Evolutionary conservation across 2,797 vertebrate genomes (phyloP), one percentile per base, ranked within the genome.

Genomic region (Kryptopterus vitreolus): DNA sequence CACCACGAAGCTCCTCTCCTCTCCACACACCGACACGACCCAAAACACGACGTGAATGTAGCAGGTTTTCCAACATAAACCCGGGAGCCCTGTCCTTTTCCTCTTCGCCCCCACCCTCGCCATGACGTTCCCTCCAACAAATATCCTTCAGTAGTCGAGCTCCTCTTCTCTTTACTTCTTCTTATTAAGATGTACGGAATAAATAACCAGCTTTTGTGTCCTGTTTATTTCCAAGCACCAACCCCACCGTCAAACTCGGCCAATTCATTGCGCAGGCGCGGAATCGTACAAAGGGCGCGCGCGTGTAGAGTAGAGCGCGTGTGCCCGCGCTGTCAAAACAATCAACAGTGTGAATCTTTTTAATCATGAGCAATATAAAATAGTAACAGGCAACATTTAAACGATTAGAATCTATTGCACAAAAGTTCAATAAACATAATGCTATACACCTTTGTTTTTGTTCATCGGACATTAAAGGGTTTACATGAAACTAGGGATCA

Each of bases 1-100:
- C 70, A 94, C 93, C 2, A 94, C 92, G 84, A 93, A 90, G 78
- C 92, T 93, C 89, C 86, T 91, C 87, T 94, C 93, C 82, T 93
- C 93, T 13, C 92, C 94, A 86, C 91, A 91, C 26, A 93, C 91
- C 1, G 91, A 93, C 3, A 94, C 90, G 73, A 93, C 91, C 92
- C 94, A 94, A 85, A 94, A 87, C 83, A 94, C 84, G 31, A 93
- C 86, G 78, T 92, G 92, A 77, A 94, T 89, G 89, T 88, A 93
- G 89, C 92, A 93, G 86, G 89, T 92, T 83, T 90, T 93, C 93
- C 93, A 94, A 87, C 92, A 90, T 80, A 92, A 84, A 24, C 91
- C 90, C 62, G 89, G 91, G 84, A 92, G 88, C 86, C 88, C 88
- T 77, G 91, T 86, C 89, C 69, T 92, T 89, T 89, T 87, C 78